These are phyloP conservation scores for Syngnathus rostellatus DNA, from an alignment of 2,797 vertebrate species.

Conservation along the genomic window DNA sequence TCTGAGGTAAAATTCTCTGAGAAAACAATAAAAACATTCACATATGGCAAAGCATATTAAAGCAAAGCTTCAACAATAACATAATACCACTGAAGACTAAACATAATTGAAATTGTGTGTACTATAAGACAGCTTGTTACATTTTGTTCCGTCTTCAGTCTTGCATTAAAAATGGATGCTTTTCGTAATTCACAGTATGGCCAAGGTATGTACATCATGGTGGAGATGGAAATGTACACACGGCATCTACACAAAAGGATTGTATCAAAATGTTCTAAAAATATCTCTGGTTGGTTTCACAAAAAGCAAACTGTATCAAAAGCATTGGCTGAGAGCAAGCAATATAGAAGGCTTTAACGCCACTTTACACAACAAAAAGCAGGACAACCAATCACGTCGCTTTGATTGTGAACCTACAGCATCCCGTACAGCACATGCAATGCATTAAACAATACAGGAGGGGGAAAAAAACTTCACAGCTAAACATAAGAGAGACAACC, in stretches of 20 bases:
- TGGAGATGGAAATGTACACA: conserved; percentile 69
- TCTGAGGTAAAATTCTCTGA: conserved; percentile 66
- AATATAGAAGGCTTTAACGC: conserved; percentile 52
- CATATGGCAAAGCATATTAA: conserved; percentile 70
- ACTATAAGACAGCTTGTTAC: conserved; percentile 66
- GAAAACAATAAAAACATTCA: conserved; percentile 58
- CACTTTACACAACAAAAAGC: conserved; percentile 65
- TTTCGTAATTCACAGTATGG: conserved; percentile 65
- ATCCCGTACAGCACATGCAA: conserved; percentile 72
- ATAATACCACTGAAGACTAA: conserved; percentile 59
- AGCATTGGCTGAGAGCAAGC: conserved; percentile 69
- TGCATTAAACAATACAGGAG: conserved; percentile 66
- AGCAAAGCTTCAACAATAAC: conserved; percentile 64
- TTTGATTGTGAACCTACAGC: conserved; percentile 67
- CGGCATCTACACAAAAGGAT: conserved; percentile 72
- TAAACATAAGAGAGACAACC: conserved; percentile 67
- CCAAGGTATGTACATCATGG: conserved; percentile 67
- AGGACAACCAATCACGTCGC: conserved; percentile 67
- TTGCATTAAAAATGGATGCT: conserved; percentile 62
- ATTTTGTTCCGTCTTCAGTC: conserved; percentile 59
- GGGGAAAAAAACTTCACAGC: conserved; percentile 54
- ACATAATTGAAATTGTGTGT: conserved; percentile 47
- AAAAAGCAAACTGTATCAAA: conserved; percentile 75
- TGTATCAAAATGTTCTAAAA: conserved; percentile 76
- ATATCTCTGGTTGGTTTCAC: conserved; percentile 73